A percentile compares a stretch with the other conserved stretches of the same genome.
phyloP scores from a whole-genome alignment of 1,140 invertebrate genomes.

The Drosophila nebulosa region DNA sequence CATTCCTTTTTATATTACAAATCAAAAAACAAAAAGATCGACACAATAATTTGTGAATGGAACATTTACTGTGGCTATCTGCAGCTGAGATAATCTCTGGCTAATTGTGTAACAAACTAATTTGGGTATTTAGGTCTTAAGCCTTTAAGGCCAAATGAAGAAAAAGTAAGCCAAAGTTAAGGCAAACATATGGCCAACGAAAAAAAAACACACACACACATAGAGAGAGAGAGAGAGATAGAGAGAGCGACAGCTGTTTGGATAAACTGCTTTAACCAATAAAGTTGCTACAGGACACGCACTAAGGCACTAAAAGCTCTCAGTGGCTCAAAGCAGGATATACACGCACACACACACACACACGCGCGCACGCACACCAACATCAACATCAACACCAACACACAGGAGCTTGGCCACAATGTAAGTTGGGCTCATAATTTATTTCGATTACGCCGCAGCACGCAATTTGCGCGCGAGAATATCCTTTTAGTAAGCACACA shows the following conservation, averaged over 20 bases:
- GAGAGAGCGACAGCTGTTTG: background rate
- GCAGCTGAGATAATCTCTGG: slow-evolving; percentile 29
- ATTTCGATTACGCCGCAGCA: slow-evolving; percentile 76
- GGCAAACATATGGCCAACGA: slow-evolving; percentile 14
- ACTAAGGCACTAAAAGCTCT: slow-evolving; percentile 57
- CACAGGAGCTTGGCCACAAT: slow-evolving; percentile 30
- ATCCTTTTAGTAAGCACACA: slow-evolving; percentile 49
- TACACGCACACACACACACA: slow-evolving; percentile 12
- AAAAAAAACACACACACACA: background rate
- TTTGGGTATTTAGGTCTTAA: slow-evolving; percentile 35
- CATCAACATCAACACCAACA: background rate
- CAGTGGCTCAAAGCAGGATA: slow-evolving; percentile 49
- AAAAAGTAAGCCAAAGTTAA: slow-evolving; percentile 12
- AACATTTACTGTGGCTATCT: too few species aligned
- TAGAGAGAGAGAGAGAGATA: background rate
- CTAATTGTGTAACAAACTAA: slow-evolving; percentile 63
- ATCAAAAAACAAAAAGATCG: too few species aligned
- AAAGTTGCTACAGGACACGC: slow-evolving; percentile 24
- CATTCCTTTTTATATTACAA: too few species aligned
- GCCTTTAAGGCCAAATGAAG: slow-evolving; percentile 25
- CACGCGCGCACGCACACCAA: background rate
- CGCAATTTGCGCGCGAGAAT: slow-evolving; percentile 68
- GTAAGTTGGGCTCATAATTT: slow-evolving; percentile 75
- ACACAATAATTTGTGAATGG: too few species aligned
- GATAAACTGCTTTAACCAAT: slow-evolving; percentile 25